Conservation (phyloP, 2,797 vertebrate genomes). For the Acanthurus tractus region DNA sequence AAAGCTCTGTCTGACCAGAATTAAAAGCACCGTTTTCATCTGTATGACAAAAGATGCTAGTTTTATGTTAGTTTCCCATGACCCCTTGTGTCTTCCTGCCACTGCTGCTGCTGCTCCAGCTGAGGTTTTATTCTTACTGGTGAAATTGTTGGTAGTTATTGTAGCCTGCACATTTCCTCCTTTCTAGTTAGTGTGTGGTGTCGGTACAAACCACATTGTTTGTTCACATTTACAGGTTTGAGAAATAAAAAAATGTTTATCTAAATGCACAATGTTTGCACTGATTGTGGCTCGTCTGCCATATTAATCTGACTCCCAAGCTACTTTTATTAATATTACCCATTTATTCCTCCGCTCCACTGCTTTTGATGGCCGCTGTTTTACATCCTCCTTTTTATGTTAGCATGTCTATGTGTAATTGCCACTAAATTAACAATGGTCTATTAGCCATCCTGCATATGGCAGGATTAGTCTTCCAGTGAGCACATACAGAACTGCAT, state of each 20-base stretch:
- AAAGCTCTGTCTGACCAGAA: slow-evolving; percentile 23
- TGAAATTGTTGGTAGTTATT: not conserved
- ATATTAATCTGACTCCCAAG: not conserved
- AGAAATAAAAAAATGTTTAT: not conserved
- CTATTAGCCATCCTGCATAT: slow-evolving; percentile 10
- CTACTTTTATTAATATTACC: slow-evolving; percentile 16
- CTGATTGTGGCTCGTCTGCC: not conserved
- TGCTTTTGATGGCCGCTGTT: slow-evolving; percentile 25
- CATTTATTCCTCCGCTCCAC: slow-evolving; percentile 20
- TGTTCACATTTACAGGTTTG: slow-evolving; percentile 6
- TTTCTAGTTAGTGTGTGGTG: slow-evolving; percentile 17
- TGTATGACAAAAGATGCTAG: not conserved
- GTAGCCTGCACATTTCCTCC: slow-evolving; percentile 35
- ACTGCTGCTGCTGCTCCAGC: not conserved
- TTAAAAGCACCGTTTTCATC: slow-evolving; percentile 18
- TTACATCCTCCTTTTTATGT: slow-evolving; percentile 20
- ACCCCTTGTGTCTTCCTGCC: not conserved
- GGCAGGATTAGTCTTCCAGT: slow-evolving; percentile 14
- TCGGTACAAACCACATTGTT: slow-evolving; percentile 22
- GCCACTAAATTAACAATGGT: slow-evolving; percentile 21
- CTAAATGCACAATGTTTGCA: not conserved
- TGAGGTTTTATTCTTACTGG: slow-evolving; percentile 10
- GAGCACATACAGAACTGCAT: not conserved
- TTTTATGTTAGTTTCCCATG: not conserved
- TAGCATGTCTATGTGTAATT: slow-evolving; percentile 4